A percentile compares a stretch with the other conserved stretches of the same genome.
Conservation (phyloP, 1,140 invertebrate genomes). For the Drosophila nasuta region DNA sequence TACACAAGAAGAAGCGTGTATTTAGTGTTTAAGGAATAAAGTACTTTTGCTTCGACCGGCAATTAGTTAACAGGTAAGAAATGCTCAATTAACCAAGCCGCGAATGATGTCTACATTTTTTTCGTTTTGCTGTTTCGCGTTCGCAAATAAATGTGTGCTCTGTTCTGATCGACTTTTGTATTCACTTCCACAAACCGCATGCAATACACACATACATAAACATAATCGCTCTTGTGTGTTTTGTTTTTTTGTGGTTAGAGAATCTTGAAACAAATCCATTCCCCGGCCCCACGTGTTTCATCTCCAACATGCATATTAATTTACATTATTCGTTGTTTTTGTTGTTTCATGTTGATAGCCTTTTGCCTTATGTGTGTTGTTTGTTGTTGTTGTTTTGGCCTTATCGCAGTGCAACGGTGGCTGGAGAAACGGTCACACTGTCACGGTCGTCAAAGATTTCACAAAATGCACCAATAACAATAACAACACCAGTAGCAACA, state of each 20-base stretch:
- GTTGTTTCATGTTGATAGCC: conserved; percentile 62
- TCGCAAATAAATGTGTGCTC: conserved; percentile 21
- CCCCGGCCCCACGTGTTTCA: conserved; percentile 55
- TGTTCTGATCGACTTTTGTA: conserved; percentile 44
- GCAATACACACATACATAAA: conserved; percentile 11
- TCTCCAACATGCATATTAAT: conserved; percentile 20
- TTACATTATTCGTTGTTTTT: conserved; percentile 40
- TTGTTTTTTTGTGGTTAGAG: conserved; percentile 68
- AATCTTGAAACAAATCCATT: conserved; percentile 33
- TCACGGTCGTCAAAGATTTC: conserved; percentile 5
- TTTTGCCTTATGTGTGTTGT: conserved; percentile 34
- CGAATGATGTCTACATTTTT: conserved; percentile 9
- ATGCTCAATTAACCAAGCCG: conserved; percentile 17
- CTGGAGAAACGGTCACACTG: conserved; percentile 22
- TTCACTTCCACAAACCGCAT: conserved; percentile 29
- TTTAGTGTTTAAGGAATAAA: conserved; percentile 67
- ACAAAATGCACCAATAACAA: conserved; percentile 29
- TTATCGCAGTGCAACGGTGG: conserved; percentile 40
- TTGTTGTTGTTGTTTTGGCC: conserved; percentile 13
- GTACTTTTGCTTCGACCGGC: conserved; percentile 54
- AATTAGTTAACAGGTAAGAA: conserved; percentile 56
- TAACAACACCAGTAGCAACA: conserved; percentile 11
- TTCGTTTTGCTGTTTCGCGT: conserved; percentile 21
- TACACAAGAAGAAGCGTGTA: conserved; percentile 26
- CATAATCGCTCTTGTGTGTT: conserved; percentile 40